Conservation (phyloP, 2,797 vertebrate genomes). For the Pseudotriccus pelzelni region DNA sequence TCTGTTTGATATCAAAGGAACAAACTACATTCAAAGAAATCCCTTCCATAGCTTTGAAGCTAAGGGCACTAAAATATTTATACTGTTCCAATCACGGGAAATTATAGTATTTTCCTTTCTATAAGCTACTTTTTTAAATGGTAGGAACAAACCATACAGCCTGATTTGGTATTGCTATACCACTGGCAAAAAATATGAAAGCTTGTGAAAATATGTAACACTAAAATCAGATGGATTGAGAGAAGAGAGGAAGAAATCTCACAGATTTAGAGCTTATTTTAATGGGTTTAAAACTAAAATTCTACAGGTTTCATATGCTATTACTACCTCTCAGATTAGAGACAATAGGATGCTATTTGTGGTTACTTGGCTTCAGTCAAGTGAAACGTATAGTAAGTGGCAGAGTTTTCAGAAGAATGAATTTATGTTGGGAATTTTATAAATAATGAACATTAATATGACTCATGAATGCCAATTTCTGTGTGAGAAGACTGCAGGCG, state of each 20-base stretch:
- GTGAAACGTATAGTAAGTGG: neutral
- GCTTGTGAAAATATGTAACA: neutral
- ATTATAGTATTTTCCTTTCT: neutral
- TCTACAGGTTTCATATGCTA: neutral
- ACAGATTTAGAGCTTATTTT: neutral
- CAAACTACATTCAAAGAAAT: neutral
- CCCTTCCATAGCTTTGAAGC: neutral
- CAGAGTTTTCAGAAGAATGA: neutral
- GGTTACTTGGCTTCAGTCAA: neutral
- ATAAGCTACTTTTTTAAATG: neutral
- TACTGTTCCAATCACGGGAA: neutral
- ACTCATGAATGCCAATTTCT: neutral
- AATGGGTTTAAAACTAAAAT: neutral
- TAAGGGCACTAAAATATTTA: neutral
- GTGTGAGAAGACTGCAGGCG: neutral
- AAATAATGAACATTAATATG: neutral
- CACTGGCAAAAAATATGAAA: neutral
- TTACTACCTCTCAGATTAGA: neutral
- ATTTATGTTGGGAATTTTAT: neutral
- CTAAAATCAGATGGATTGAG: neutral
- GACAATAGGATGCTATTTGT: neutral
- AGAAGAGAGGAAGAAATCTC: neutral
- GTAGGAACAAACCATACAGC: neutral
- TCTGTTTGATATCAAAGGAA: neutral
- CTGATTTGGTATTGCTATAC: neutral